phyloP scores from a whole-genome alignment of 2,113 vertebrate species.

The Poecile atricapillus region DNA sequence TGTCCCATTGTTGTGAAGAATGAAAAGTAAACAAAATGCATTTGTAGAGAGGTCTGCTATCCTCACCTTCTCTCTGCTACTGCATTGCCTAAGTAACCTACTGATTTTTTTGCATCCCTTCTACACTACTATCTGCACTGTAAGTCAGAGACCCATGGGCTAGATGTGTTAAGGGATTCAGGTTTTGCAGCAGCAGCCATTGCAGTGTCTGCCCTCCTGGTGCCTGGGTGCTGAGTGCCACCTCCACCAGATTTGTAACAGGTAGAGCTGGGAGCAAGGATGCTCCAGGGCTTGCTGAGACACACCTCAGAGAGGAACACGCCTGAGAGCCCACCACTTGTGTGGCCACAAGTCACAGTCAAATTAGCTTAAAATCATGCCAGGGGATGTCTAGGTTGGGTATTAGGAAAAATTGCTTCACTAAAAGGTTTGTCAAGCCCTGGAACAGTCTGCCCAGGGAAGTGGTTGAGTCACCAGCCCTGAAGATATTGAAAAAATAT shows the following conservation, averaged over 20 bases:
- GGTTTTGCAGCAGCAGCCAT: neutral
- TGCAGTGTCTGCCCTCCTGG: neutral
- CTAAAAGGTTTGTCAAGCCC: neutral
- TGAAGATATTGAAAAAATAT: fast-evolving
- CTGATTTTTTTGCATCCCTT: neutral
- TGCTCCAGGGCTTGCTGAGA: neutral
- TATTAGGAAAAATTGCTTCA: neutral
- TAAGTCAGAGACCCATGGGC: neutral
- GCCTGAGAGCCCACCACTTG: fast-evolving
- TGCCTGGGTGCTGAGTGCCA: neutral
- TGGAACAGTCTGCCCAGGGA: neutral
- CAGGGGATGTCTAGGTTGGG: neutral
- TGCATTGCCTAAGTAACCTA: neutral
- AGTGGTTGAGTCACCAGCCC: neutral
- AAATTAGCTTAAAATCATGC: neutral
- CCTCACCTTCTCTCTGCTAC: neutral
- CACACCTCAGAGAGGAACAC: fast-evolving
- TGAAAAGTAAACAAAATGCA: neutral
- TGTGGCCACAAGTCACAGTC: neutral
- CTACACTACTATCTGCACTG: neutral
- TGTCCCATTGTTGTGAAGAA: neutral
- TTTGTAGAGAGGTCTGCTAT: neutral
- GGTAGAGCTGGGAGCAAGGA: neutral
- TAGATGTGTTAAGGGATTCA: neutral
- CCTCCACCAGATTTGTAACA: fast-evolving